Percentiles rank a stretch among this genome's conserved stretches.
phyloP scores from a whole-genome alignment of 2,888 invertebrate species.

The Lydus trimaculatus region DNA sequence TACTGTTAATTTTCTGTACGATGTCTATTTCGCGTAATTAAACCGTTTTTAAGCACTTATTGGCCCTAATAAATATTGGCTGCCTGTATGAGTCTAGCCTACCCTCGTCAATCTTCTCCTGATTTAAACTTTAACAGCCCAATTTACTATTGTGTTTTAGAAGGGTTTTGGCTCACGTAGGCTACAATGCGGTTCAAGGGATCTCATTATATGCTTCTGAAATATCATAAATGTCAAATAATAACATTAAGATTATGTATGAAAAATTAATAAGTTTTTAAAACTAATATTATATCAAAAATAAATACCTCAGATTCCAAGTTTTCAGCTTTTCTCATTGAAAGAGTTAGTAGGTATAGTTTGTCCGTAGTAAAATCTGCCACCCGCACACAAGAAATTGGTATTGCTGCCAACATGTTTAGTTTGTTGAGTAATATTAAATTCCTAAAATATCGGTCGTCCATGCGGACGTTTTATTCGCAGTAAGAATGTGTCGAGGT shows the following conservation, averaged over 20 bases:
- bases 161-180: constrained; percentile 9
- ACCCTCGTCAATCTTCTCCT: constrained; percentile 17
- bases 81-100: background rate
- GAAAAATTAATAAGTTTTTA: background rate
- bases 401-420: constrained; percentile 42
- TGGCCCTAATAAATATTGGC: constrained; percentile 14
- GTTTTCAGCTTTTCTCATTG: background rate
- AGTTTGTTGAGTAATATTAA: constrained; percentile 42
- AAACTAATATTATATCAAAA: background rate
- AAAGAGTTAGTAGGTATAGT: background rate
- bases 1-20: constrained; percentile 1
- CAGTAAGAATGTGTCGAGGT: constrained; percentile 41
- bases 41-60: constrained; percentile 15
- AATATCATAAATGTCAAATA: background rate
- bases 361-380: background rate
- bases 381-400: constrained; percentile 35
- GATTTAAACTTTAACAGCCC: constrained; percentile 17
- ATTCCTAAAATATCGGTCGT: constrained; percentile 47
- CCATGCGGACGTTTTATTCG: constrained; percentile 24
- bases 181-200: constrained; percentile 7
- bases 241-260: background rate
- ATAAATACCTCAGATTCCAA: background rate
- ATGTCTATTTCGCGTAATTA: constrained; percentile 14
- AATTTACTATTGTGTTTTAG: constrained; percentile 14
- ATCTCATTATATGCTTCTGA: background rate